Base-by-base conservation (phyloP, 2,888 invertebrate species). In the Drosophila gaucha region DNA sequence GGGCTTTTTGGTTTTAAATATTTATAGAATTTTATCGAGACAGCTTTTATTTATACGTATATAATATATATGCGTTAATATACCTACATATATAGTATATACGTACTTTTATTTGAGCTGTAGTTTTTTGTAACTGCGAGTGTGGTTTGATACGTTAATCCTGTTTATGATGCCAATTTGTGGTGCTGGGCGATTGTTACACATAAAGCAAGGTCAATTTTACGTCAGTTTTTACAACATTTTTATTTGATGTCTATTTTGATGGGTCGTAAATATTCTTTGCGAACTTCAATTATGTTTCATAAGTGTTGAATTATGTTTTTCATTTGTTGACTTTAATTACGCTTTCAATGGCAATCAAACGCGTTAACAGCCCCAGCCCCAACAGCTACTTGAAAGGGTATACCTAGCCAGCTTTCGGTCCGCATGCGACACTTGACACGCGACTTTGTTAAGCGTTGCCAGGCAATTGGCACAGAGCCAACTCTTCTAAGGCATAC, bases 361-460 rank as follows among this genome's bases (percentile, higher is more conserved):
- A 57, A 74, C 41, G 78, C 67, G 36, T 58, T 47, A 63, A 47
- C 64, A 59, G 73, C 26, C 46, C 24, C 64, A 59, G 73, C 26
- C 46, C 24, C 30, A 55, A 38, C 36, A 54, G 18, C n/a, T 54
- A 46, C 60, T 16, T 58, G 18, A 55, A 28, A 52, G 69, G 35
- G 30, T 65, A 49, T 51, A 33, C 55, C 68, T 33, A 39, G 46
- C 33, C 41, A 22, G 8, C 49, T 36, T 31, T 33, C 28, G 10
- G 39, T 24, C 50, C 46, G 62, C 65, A 67, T 72, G 63, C 64
- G 63, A 35, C 79, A 86, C 79, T 80, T 86, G 86, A 86, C 83
- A 80, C 73, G 79, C 73, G 86, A 80, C 78, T 70, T 59, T 78
- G 74, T 69, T 59, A 43, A 55, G 52, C 35, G 28, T 47, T 52